Percentiles rank a stretch among this genome's conserved stretches.
Evolutionary conservation across 2,797 vertebrate genomes (phyloP).

Genomic region (Leptatherina wallacei): DNA sequence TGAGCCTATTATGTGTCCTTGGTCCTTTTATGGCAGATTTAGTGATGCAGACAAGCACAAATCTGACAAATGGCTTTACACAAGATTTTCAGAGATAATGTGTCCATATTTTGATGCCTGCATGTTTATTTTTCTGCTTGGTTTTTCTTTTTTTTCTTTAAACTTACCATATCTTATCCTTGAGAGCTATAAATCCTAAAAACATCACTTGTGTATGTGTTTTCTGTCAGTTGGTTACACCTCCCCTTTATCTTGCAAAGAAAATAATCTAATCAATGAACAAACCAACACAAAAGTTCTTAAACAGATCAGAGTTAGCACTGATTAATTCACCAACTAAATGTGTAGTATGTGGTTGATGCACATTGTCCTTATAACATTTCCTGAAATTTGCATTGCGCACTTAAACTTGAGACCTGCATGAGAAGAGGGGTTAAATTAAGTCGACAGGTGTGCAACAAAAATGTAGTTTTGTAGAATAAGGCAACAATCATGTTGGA

Average conservation of each 20-base stretch:
- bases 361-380: not conserved
- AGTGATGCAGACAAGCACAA: not conserved
- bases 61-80: not conserved
- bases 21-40: slow-evolving; percentile 40
- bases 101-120: not conserved
- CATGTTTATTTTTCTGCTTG: not conserved
- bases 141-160: not conserved
- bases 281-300: not conserved
- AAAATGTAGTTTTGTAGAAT: not conserved
- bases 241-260: not conserved
- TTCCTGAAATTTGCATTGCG: not conserved
- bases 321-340: not conserved
- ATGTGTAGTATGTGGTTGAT: not conserved
- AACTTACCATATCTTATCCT: no score
- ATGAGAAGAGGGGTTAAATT: not conserved
- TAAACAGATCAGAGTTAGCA: not conserved
- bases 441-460: slow-evolving; percentile 13
- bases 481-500: slow-evolving; percentile 3
- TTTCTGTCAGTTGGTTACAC: not conserved
- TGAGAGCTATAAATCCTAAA: not conserved
- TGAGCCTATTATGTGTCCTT: slow-evolving; percentile 52
- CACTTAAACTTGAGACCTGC: not conserved
- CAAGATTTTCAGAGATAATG: not conserved
- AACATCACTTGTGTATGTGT: not conserved
- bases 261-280: not conserved